Base-by-base conservation (phyloP, 2,113 vertebrate genomes). In the Grus americana region DNA sequence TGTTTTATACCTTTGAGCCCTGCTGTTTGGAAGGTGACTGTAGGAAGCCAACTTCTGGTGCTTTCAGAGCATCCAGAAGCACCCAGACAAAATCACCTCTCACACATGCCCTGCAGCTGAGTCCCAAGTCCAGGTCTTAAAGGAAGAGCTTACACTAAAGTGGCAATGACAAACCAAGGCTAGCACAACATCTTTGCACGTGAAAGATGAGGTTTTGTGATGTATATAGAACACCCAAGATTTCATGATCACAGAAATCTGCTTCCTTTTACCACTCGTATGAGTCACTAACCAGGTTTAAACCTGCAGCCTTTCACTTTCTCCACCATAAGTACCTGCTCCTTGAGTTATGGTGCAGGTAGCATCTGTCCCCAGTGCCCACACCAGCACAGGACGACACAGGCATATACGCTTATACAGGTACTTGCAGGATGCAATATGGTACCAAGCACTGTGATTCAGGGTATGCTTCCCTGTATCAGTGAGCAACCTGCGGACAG, bases 361-460 rank as follows among this genome's bases (percentile, higher is more conserved):
- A 34, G 14, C 23, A 23, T 19, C 30, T 42, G 34, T 54, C 30
- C 40, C 3, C 55, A 21, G 26, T 16, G 27, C 38, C 52, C 44
- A 16, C 46, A 49, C 6, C 62, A n/a, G 34, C 2, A 2, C 30
- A 47, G 49, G n/a, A 75, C 0, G 2, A 36, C 38, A 16, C 22
- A 58, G 29, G 34, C 12, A 9, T 21, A 15, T 30, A 15, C 11
- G 18, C 23, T 61, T 54, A 36, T 19, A 52, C 5, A 20, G 2
- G 9, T 36, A 24, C 22, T 57, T 55, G 10, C 34, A 61, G 21
- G 65, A 34, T 40, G 24, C 29, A 63, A 7, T 46, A 36, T 8
- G 4, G 20, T n/a, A 46, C 32, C 46, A 20, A 42, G 54, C 30
- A 34, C 54, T 47, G 27, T 34, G 22, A 38, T 47, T 59, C 2